Base-by-base conservation (phyloP, 2,113 vertebrate species). In the Leucosticte australis region DNA sequence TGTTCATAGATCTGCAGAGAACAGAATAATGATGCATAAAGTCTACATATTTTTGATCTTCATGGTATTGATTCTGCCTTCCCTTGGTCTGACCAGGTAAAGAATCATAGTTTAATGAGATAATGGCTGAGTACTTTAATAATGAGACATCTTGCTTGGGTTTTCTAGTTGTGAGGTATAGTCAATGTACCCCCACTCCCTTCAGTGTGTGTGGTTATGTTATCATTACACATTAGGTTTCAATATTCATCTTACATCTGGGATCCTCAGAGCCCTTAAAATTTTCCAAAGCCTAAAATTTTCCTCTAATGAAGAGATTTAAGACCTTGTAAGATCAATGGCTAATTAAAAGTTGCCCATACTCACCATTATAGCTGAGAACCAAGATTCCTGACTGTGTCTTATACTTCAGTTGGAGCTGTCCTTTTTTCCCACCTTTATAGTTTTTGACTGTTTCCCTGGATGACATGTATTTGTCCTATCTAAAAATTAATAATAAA, bases 41-140 rank as follows among this genome's bases (percentile, higher is more conserved):
- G 97, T 99, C 62, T 99, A 99, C 98, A 98, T 98, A 90, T 99
- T 99, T 97, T 97, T 99, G 95, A 98, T 99, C 91, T 99, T 99
- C 97, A 99, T 99, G 99, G 99, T 99, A 50, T 95, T 99, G 77
- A 99, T 99, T 90, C 98, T 99, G 76, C 99, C 99, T 12, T 99
- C 99, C 2, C 98, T 99, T 11, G 99, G 99, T 70, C 98, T 99
- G 92, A 99, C 99, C 94, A 99, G 99, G 99, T 99, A 98, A 95
- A 46, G 8, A 44, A n/a, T n/a, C 2, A 15, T 18, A 30, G 1
- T 74, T 79, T 17, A 67, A 49, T 7, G 13, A 44, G 41, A 23
- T 33, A 15, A 52, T 14, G 28, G 47, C 62, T 37, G 49, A 77
- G 11, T 55, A 37, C 19, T 62, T 87, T 50, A 60, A 33, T 68